These are phyloP conservation scores for Erpetoichthys calabaricus DNA, from an alignment of 2,797 vertebrate species.

Conservation along the genomic window DNA sequence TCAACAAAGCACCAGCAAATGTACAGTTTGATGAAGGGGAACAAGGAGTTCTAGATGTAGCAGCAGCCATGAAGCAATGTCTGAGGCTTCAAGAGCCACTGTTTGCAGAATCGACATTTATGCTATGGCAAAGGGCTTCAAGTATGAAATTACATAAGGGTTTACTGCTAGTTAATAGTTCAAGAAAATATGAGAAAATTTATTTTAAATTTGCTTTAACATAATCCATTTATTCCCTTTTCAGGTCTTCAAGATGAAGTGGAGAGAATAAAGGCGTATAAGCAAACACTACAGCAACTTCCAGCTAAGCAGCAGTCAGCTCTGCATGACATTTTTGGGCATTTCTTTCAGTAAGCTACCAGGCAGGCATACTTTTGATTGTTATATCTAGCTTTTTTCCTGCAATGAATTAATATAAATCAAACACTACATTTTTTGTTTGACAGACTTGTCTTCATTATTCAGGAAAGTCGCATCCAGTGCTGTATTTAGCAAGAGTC, in stretches of 20 bases:
- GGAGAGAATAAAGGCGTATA: constrained; percentile 30
- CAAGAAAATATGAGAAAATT: not conserved
- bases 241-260: constrained; percentile 32
- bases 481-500: too few relatives aligned
- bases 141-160: constrained; percentile 19
- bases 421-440: too few relatives aligned
- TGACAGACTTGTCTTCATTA: too few relatives aligned
- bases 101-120: constrained; percentile 22
- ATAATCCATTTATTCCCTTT: not conserved
- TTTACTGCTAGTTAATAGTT: not conserved
- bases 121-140: constrained; percentile 40
- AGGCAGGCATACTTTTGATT: too few relatives aligned
- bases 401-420: too few relatives aligned
- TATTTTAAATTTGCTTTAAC: not conserved
- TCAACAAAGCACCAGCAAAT: constrained; percentile 28
- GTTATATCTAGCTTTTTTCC: too few relatives aligned
- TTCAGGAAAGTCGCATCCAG: too few relatives aligned
- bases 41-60: constrained; percentile 35
- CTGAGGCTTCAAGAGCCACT: constrained; percentile 33
- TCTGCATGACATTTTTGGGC: constrained; percentile 39
- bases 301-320: constrained; percentile 33
- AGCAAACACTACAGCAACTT: constrained; percentile 30
- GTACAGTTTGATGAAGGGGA: constrained; percentile 35
- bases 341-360: constrained; percentile 44
- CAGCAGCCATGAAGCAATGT: constrained; percentile 44